Evolutionary conservation across 2,888 invertebrate species (phyloP).

Genomic region (Drosophila subsilvestris): DNA sequence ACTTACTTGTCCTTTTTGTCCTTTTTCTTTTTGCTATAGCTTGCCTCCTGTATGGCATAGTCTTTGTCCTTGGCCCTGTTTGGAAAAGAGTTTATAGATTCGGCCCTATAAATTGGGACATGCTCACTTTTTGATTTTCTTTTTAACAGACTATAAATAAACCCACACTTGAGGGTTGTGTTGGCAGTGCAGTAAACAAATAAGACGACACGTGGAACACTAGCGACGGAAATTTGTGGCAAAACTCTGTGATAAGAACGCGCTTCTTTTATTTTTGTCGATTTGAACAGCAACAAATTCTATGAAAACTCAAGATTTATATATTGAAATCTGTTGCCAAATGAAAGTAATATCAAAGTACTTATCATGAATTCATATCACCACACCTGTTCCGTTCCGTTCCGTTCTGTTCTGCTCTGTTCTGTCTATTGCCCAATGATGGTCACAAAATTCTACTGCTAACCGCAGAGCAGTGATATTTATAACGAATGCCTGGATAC

Average conservation of each 20-base stretch:
- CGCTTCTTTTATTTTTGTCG: too few relatives aligned
- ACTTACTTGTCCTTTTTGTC: constrained; percentile 79
- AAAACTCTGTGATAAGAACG: background rate
- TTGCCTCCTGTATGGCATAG: constrained; percentile 78
- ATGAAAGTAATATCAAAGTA: constrained; percentile 7
- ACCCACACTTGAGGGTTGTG: constrained; percentile 9
- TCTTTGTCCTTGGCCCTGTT: constrained; percentile 78
- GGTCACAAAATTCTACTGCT: background rate
- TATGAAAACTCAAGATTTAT: background rate
- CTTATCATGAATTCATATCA: background rate
- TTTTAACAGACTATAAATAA: constrained; percentile 66
- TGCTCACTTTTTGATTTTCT: constrained; percentile 79
- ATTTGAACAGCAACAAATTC: background rate
- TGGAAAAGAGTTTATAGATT: background rate
- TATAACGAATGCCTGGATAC: constrained; percentile 21
- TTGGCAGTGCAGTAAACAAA: constrained; percentile 33
- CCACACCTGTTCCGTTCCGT: too few relatives aligned
- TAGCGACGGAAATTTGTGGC: background rate
- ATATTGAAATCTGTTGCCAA: background rate
- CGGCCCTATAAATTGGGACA: background rate
- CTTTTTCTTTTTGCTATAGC: constrained; percentile 75
- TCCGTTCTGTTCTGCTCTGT: too few relatives aligned
- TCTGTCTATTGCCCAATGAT: background rate
- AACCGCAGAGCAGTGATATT: constrained; percentile 5
- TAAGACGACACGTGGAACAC: constrained; percentile 47